Evolutionary conservation across 2,113 vertebrate species (phyloP).

Genomic region (Caracal caracal): DNA sequence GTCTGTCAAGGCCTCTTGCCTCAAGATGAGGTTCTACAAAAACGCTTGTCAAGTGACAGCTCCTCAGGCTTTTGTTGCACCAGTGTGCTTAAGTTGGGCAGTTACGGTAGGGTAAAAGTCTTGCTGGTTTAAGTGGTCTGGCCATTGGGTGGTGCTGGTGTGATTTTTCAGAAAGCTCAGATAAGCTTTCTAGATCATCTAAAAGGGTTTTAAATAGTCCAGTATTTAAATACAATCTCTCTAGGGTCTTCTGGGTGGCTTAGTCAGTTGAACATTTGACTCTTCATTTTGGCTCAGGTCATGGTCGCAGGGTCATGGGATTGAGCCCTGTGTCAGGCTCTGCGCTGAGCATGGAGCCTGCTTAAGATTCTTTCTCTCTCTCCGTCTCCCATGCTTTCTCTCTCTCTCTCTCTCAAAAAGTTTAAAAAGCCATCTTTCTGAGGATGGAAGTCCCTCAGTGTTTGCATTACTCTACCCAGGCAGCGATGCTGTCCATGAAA

Average conservation of each 20-base stretch:
- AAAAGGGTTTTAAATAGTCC: neutral
- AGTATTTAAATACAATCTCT: neutral
- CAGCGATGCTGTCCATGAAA: neutral
- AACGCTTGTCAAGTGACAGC: neutral
- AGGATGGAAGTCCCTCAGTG: neutral
- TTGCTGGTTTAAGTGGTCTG: neutral
- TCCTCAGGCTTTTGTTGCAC: neutral
- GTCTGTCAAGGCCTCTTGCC: neutral
- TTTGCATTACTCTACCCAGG: neutral
- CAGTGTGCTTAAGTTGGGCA: neutral
- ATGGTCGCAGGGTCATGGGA: too few relatives aligned
- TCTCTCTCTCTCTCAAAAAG: too few relatives aligned
- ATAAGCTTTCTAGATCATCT: neutral
- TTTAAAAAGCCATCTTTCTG: neutral
- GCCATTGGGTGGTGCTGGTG: neutral
- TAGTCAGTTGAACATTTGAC: too few relatives aligned
- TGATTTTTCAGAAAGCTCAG: constrained; percentile 9
- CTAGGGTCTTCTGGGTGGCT: neutral
- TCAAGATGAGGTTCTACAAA: neutral
- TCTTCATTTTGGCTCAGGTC: too few relatives aligned
- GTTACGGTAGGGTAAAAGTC: neutral
- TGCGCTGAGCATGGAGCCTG: too few relatives aligned
- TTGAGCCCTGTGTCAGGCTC: too few relatives aligned
- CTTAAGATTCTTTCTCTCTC: too few relatives aligned
- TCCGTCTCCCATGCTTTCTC: too few relatives aligned